Base-by-base conservation (phyloP, 2,888 invertebrate species). In the Panzeria rudis region DNA sequence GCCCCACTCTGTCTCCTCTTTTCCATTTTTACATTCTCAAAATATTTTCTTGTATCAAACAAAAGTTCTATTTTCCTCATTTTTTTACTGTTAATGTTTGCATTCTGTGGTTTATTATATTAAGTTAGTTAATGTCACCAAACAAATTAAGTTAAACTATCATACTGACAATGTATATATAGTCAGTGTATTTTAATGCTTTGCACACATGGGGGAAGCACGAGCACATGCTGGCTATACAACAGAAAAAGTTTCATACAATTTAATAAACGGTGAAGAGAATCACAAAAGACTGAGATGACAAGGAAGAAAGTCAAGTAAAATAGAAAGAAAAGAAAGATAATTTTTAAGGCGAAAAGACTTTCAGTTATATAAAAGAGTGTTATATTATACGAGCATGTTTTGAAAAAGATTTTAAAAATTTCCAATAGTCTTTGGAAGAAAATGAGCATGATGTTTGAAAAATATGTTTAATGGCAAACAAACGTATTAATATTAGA, bases 181-280 rank as follows among this genome's bases (percentile, higher is more conserved):
- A 44, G 44, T 44, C 44, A 44, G 44, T 44, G 44, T 44, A 44
- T 44, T 44, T 44, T 44, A 44, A n/a, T 44, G n/a, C 44, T n/a
- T 2, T 3, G 44, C 11, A n/a, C 44, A 44, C 44, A n/a, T 44
- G 44, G 15, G 4, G 44, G n/a, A 44, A 44, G n/a, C 15, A 44
- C 15, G n/a, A 44, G n/a, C 44, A 15, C 44, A 44, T n/a, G 44
- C 44, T 44, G 44, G 44, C 2, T n/a, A 15, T 44, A n/a, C n/a
- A 44, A 44, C 15, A n/a, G 2, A n/a, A 44, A 44, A 44, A 15
- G 15, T 44, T 44, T 44, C 15, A 44, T 4, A 44, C 44, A 44
- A 44, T n/a, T 44, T 44, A 44, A 44, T 44, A 44, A 44, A 44
- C n/a, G n/a, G 44, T 44, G 15, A 44, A n/a, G 6, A 44, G 11